phyloP scores from a whole-genome alignment of 1,140 invertebrate species.

The Bathynomus jamesi region DNA sequence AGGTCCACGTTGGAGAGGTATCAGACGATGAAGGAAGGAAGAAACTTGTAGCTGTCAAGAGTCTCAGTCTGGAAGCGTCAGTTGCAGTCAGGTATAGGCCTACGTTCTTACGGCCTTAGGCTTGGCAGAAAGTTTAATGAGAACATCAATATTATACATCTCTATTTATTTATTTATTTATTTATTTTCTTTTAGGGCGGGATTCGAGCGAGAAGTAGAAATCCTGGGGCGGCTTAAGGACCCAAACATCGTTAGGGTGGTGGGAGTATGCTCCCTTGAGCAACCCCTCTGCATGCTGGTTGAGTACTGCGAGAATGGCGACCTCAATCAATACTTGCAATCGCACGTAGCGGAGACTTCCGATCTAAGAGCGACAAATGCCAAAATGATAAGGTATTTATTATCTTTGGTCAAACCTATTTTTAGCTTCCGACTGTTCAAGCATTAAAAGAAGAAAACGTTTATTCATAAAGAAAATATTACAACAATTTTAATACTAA shows the following conservation, averaged over 20 bases:
- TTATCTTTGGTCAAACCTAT: no score
- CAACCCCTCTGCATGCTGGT: conserved; percentile 78
- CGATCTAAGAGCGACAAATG: conserved; percentile 49
- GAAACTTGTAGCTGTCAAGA: conserved; percentile 67
- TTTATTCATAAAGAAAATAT: no score
- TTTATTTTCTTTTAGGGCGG: conserved; percentile 63
- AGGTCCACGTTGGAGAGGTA: conserved; percentile 39
- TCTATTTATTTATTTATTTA: no score
- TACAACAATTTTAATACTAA: no score
- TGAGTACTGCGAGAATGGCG: conserved; percentile 83
- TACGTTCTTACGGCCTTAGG: no score
- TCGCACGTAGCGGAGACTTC: conserved; percentile 64
- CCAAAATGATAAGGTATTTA: conserved; percentile 55
- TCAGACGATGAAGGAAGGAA: conserved; percentile 43
- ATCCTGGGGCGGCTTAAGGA: conserved; percentile 78
- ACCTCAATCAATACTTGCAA: conserved; percentile 73
- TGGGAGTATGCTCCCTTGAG: conserved; percentile 73
- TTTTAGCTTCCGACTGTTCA: no score
- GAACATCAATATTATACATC: no score
- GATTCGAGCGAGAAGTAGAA: conserved; percentile 81
- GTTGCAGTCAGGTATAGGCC: conserved; percentile 55
- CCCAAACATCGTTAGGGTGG: conserved; percentile 72
- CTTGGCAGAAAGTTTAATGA: no score
- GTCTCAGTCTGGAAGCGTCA: conserved; percentile 51
- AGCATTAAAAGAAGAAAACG: no score